These are phyloP conservation scores for Andrena flavipes DNA, from an alignment of 2,888 invertebrate species.

Conservation along the genomic window DNA sequence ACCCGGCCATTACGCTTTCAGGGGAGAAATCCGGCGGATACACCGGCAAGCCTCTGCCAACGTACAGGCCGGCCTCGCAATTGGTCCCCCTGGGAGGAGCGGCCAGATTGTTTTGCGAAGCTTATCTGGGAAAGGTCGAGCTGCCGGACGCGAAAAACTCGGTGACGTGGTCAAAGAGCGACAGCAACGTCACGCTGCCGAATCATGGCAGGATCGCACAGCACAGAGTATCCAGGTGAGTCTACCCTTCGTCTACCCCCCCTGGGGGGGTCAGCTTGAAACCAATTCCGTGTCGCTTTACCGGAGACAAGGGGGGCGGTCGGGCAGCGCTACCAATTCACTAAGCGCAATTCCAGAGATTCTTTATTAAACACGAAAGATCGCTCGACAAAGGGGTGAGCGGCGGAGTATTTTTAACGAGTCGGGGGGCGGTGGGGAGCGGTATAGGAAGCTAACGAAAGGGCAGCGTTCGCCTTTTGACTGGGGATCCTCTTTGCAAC, in stretches of 20 bases:
- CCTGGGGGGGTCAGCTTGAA: not conserved
- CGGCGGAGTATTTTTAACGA: too few species aligned
- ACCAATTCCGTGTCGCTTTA: not conserved
- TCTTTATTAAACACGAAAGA: too few species aligned
- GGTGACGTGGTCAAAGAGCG: constrained; percentile 89
- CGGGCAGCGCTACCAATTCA: too few species aligned
- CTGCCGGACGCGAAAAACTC: constrained; percentile 91
- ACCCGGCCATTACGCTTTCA: constrained; percentile 80
- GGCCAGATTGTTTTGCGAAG: constrained; percentile 91
- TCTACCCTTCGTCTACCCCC: not conserved
- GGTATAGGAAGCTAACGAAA: too few species aligned
- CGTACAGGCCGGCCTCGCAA: constrained; percentile 89
- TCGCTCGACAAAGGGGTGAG: too few species aligned
- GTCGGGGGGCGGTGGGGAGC: too few species aligned
- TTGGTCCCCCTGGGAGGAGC: constrained; percentile 88
- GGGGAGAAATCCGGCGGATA: constrained; percentile 86
- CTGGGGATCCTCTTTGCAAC: not conserved
- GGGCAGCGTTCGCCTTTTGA: too few species aligned
- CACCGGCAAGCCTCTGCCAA: constrained; percentile 86
- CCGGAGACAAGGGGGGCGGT: not conserved
- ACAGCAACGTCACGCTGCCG: constrained; percentile 86
- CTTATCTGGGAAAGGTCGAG: constrained; percentile 91
- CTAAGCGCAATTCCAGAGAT: too few species aligned
- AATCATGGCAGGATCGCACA: constrained; percentile 83
- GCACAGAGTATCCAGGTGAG: constrained; percentile 85